Base-by-base conservation (phyloP, 2,113 vertebrate species). In the Diphyllodes magnificus region DNA sequence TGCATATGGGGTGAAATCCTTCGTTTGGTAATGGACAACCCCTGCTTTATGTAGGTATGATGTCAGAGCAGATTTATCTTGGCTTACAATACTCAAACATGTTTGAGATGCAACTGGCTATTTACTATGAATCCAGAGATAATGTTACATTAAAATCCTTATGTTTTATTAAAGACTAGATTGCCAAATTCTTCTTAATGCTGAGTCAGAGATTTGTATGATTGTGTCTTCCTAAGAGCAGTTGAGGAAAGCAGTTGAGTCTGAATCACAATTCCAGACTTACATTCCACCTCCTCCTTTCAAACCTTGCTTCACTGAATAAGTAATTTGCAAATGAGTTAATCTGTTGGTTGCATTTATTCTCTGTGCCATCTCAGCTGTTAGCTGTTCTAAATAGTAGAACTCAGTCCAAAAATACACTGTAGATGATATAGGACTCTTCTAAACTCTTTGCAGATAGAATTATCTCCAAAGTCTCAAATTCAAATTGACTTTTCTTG, bases 221-320 rank as follows among this genome's bases (percentile, higher is more conserved):
- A 80, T 18, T 61, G 18, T 35, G 37, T 60, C 49, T 91, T 95
- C 40, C 49, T 78, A 72, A 82, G 84, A 82, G 89, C 77, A 89
- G 13, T 15, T 92, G 65, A 88, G 53, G 69, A 84, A 91, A 79
- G 64, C n/a, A 61, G 22, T 90, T 75, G 56, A 78, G 40, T 59
- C 69, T 82, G 88, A 94, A 69, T 95, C 95, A 95, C 69, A 76
- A 53, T 72, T 89, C 33, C 78, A 91, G 78, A 57, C n/a, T 82
- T 89, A 56, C 7, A 69, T 80, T 86, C 92, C 83, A 88, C 86
- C 91, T 93, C 79, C 91, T 95, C 71, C 33, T 92, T 93, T 86
- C 57, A 90, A 78, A 83, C 19, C 30, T 91, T 91, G 49, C 80
- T 94, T 88, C 86, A 57, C 69, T 79, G 86, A 90, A 71, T 86